A percentile compares a stretch with the other conserved stretches of the same genome.
Evolutionary conservation across 2,113 vertebrate species (phyloP).

Genomic region (Gnathonemus echidnorhynchus): DNA sequence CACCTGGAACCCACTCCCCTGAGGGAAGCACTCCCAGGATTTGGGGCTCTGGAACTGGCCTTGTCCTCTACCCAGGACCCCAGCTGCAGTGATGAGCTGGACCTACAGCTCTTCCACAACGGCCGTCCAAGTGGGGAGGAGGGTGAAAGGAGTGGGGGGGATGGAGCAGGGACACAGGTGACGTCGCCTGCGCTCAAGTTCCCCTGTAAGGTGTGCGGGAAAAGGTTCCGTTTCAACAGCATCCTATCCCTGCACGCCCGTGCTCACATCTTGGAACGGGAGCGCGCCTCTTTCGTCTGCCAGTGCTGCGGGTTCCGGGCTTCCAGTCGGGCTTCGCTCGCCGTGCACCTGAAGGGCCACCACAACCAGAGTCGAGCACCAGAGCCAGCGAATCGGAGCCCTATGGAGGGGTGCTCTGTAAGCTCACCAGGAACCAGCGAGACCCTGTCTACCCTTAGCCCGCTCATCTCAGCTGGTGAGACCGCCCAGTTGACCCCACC

Average conservation of each 20-base stretch:
- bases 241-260: slow-evolving; percentile 84
- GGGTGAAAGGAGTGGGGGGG: slow-evolving; percentile 35
- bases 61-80: slow-evolving; percentile 53
- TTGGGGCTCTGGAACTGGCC: slow-evolving; percentile 60
- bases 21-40: slow-evolving; percentile 36
- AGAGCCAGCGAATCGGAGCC: slow-evolving; percentile 47
- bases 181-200: slow-evolving; percentile 56
- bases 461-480: slow-evolving; percentile 46
- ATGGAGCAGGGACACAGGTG: slow-evolving; percentile 38
- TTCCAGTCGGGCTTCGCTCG: slow-evolving; percentile 44
- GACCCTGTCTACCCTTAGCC: slow-evolving; percentile 39
- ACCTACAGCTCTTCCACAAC: slow-evolving; percentile 79
- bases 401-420: slow-evolving; percentile 20
- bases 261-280: slow-evolving; percentile 69
- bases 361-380: slow-evolving; percentile 37
- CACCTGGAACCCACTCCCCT: slow-evolving; percentile 41
- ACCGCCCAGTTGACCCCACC: slow-evolving; percentile 55
- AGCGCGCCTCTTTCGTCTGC: slow-evolving; percentile 53
- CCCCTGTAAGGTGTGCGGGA: slow-evolving; percentile 80
- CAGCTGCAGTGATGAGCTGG: slow-evolving; percentile 72
- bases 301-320: slow-evolving; percentile 56
- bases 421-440: slow-evolving; percentile 19
- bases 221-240: slow-evolving; percentile 86
- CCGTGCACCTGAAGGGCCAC: slow-evolving; percentile 58
- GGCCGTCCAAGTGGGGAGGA: slow-evolving; percentile 46